Evolutionary conservation across 2,113 vertebrate species (phyloP).

Genomic region (Phycodurus eques): DNA sequence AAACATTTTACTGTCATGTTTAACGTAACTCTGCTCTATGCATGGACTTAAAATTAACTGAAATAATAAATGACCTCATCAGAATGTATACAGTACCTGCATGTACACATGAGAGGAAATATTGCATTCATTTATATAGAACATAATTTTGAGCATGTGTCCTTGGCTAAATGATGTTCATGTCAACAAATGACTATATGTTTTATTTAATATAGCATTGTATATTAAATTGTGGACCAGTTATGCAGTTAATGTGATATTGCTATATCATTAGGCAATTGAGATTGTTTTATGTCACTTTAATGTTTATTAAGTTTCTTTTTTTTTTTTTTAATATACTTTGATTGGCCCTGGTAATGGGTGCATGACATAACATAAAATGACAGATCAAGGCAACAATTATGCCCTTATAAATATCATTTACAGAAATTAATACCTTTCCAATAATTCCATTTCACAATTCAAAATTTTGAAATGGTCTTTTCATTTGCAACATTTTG

Average conservation of each 20-base stretch:
- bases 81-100: constrained; percentile 9
- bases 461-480: not conserved
- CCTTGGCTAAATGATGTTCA: not conserved
- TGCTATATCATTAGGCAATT: no score
- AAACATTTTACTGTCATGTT: constrained; percentile 41
- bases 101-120: constrained; percentile 3
- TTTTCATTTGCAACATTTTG: not conserved
- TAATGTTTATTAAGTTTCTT: no score
- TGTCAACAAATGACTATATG: not conserved
- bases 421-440: no score
- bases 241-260: not conserved
- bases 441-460: not conserved
- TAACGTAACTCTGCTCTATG: not conserved
- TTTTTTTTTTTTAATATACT: no score
- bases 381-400: not conserved
- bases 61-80: constrained; percentile 35
- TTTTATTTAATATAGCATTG: constrained; percentile 10
- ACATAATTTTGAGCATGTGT: not conserved
- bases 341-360: no score
- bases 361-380: not conserved
- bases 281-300: no score
- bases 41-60: constrained; percentile 12
- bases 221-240: not conserved
- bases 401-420: not conserved
- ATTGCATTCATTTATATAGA: not conserved